Percentiles rank a stretch among this genome's conserved stretches.
phyloP scores from a whole-genome alignment of 2,113 vertebrate species.

The Helogale parvula region DNA sequence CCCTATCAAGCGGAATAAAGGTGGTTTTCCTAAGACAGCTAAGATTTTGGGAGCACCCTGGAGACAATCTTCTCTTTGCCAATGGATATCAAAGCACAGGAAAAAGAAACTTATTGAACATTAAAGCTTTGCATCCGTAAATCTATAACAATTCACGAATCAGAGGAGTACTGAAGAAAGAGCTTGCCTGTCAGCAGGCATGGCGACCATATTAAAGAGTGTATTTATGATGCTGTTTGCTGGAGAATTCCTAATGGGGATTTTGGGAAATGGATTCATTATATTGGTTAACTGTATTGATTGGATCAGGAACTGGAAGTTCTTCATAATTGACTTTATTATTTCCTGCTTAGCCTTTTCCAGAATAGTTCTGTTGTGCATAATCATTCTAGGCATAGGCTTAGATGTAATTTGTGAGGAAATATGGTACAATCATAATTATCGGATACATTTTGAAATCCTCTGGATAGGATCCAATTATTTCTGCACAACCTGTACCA shows the following conservation, averaged over 20 bases:
- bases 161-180: not conserved
- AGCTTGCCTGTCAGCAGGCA: not conserved
- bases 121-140: not conserved
- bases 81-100: not conserved
- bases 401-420: not conserved
- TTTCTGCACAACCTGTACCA: not conserved
- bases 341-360: not conserved
- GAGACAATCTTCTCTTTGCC: not conserved
- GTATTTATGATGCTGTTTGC: not conserved
- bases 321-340: not conserved
- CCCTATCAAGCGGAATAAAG: not conserved
- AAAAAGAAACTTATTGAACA: not conserved
- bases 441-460: not conserved
- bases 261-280: slow-evolving; percentile 16
- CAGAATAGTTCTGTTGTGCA: not conserved
- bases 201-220: not conserved
- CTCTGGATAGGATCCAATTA: not conserved
- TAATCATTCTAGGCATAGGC: not conserved
- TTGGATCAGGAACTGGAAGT: not conserved
- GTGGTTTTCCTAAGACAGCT: not conserved
- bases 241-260: not conserved
- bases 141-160: not conserved
- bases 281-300: not conserved
- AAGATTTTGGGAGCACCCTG: not conserved
- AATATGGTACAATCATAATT: not conserved